Percentiles rank a stretch among this genome's conserved stretches.
Evolutionary conservation across 2,113 vertebrate genomes (phyloP).

Genomic region (Mixornis gularis): DNA sequence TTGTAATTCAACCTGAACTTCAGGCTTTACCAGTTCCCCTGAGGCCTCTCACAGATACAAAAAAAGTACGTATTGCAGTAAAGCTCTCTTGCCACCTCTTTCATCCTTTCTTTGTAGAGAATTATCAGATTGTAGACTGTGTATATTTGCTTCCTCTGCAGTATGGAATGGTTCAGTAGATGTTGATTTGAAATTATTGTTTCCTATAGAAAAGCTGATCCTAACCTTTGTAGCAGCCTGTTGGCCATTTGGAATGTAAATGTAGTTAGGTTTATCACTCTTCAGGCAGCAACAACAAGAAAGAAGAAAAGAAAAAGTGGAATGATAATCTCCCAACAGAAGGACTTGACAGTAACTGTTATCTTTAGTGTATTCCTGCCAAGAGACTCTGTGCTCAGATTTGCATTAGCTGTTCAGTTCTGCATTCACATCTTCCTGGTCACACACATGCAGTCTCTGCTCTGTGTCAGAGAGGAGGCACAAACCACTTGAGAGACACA

Average conservation of each 20-base stretch:
- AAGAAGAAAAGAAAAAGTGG: background rate
- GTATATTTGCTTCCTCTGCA: background rate
- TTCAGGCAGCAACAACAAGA: background rate
- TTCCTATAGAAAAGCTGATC: background rate
- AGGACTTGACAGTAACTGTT: background rate
- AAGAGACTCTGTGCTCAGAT: background rate
- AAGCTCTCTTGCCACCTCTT: background rate
- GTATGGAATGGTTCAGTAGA: background rate
- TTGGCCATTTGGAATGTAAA: background rate
- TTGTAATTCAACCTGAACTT: conserved; percentile 38
- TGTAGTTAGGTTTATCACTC: background rate
- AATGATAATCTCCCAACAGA: background rate
- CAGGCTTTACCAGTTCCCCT: conserved; percentile 64
- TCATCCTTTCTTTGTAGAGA: background rate
- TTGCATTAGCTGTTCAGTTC: background rate
- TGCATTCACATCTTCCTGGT: background rate
- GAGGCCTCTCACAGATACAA: conserved; percentile 37
- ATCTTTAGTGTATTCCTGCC: background rate
- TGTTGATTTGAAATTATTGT: background rate
- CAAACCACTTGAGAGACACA: background rate
- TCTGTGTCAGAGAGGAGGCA: background rate
- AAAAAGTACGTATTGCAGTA: background rate
- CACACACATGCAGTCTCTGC: background rate
- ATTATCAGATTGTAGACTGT: background rate
- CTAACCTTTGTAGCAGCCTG: background rate